Percentiles rank a stretch among this genome's conserved stretches.
phyloP scores from a whole-genome alignment of 2,888 invertebrate species.

The Diloba caeruleocephala region DNA sequence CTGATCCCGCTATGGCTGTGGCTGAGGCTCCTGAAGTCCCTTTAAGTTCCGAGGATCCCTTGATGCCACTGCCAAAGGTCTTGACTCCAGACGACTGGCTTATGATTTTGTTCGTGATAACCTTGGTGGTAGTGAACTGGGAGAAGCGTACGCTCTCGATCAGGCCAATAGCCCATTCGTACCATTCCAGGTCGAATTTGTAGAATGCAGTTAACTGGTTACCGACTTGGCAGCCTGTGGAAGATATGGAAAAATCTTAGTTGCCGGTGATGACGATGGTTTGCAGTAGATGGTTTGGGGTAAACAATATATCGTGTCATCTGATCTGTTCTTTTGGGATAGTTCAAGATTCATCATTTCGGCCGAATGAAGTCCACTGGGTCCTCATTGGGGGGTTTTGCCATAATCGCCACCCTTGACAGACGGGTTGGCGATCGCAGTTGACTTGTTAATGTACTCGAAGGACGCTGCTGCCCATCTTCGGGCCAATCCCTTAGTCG shows the following conservation, averaged over 20 bases:
- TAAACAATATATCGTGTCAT: too few species aligned
- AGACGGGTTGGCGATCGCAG: too few species aligned
- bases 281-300: not conserved
- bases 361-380: too few species aligned
- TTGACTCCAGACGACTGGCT: slow-evolving; percentile 55
- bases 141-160: slow-evolving; percentile 78
- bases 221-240: slow-evolving; percentile 85
- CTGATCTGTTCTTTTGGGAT: too few species aligned
- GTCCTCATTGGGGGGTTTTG: too few species aligned
- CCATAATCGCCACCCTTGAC: too few species aligned
- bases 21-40: slow-evolving; percentile 32
- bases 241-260: slow-evolving; percentile 1
- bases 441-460: too few species aligned
- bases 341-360: too few species aligned
- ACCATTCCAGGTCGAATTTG: slow-evolving; percentile 90
- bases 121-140: slow-evolving; percentile 66
- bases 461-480: too few species aligned
- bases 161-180: slow-evolving; percentile 84
- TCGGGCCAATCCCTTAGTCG: too few species aligned
- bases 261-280: not conserved
- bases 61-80: slow-evolving; percentile 49
- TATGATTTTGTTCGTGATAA: slow-evolving; percentile 62
- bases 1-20: slow-evolving; percentile 16
- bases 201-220: slow-evolving; percentile 89
- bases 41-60: slow-evolving; percentile 46